These are phyloP conservation scores for Diabrotica virgifera DNA, from an alignment of 1,140 invertebrate species.

Conservation along the genomic window DNA sequence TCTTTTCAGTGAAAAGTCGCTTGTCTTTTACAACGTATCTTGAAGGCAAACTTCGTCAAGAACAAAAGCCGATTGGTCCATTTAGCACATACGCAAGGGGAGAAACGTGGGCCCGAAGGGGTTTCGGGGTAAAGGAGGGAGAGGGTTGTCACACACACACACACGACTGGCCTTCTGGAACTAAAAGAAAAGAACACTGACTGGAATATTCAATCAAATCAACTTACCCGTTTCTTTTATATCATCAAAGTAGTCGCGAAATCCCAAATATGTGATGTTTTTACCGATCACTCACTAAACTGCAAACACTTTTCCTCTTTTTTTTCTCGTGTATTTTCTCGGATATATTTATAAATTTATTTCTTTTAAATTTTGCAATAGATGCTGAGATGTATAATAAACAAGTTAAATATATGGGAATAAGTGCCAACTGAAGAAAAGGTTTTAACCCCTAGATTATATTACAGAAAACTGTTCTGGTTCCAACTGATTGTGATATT, in stretches of 20 bases:
- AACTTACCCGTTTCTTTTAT: conserved; percentile 37
- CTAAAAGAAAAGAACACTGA: conserved; percentile 44
- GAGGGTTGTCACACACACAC: conserved; percentile 34
- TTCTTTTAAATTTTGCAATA: too few species aligned
- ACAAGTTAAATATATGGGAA: too few species aligned
- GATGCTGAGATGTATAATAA: too few species aligned
- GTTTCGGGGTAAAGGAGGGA: conserved; percentile 17
- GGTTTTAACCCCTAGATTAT: too few species aligned
- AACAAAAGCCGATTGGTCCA: conserved; percentile 19
- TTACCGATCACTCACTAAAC: conserved; percentile 31
- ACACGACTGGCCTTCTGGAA: conserved; percentile 42
- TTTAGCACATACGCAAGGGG: conserved; percentile 17
- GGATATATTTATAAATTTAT: too few species aligned
- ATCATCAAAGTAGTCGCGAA: conserved; percentile 41
- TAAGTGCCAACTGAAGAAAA: too few species aligned
- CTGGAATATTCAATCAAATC: conserved; percentile 46
- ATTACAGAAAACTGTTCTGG: too few species aligned
- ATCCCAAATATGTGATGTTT: conserved; percentile 41
- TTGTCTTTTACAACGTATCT: conserved; percentile 15
- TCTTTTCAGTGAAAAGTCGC: not conserved
- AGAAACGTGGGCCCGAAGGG: not conserved
- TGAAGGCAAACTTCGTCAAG: conserved; percentile 16
- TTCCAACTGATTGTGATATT: too few species aligned
- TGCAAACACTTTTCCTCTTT: too few species aligned
- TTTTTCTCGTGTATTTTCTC: too few species aligned